These are phyloP conservation scores for Spheniscus mendiculus DNA, from an alignment of 2,113 vertebrate species.

Conservation along the genomic window DNA sequence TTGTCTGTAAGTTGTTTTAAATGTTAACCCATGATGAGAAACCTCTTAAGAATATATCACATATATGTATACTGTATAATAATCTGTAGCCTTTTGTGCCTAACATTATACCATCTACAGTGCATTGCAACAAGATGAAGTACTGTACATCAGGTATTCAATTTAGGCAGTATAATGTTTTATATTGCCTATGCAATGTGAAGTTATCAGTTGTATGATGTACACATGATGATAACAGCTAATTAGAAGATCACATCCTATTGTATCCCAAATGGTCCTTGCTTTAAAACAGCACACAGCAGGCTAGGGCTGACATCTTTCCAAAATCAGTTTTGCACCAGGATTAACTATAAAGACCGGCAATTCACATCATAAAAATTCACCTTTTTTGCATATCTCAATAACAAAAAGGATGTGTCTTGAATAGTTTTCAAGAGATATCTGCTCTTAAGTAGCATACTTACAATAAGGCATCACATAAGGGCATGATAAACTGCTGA, in stretches of 20 bases:
- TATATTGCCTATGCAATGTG: not conserved
- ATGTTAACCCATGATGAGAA: not conserved
- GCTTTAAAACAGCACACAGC: not conserved
- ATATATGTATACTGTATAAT: not conserved
- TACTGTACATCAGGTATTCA: not conserved
- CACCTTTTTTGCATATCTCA: not conserved
- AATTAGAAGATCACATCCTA: not conserved
- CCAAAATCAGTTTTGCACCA: not conserved
- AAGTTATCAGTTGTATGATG: not conserved
- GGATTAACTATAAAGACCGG: not conserved
- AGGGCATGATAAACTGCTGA: not conserved
- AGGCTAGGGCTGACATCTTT: not conserved
- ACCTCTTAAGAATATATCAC: not conserved
- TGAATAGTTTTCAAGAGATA: not conserved
- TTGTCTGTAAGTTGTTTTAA: not conserved
- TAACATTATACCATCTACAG: not conserved
- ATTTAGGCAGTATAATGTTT: not conserved
- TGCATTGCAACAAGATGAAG: not conserved
- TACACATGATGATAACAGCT: not conserved
- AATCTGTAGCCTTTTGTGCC: not conserved
- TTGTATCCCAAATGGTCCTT: not conserved
- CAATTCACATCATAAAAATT: not conserved
- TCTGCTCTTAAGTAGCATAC: not conserved
- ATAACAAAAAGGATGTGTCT: not conserved
- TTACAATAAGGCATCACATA: not conserved